Percentiles rank a stretch among this genome's conserved stretches.
Conservation (phyloP, 2,888 invertebrate species). For the Spisula subtruncata region DNA sequence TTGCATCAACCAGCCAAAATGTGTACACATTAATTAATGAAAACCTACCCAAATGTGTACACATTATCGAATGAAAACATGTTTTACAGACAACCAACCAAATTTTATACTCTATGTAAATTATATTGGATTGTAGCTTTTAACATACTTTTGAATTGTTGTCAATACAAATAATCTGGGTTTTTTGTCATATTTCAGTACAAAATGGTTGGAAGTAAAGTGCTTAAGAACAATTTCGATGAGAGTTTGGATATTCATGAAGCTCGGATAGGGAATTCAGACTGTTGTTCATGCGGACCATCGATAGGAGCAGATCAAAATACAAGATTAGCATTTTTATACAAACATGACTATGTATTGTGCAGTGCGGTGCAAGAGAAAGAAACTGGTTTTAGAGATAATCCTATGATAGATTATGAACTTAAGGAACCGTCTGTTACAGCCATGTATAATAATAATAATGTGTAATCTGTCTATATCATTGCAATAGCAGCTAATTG, state of each 20-base stretch:
- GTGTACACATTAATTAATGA: too few species aligned
- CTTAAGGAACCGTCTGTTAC: neutral
- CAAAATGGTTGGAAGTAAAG: neutral
- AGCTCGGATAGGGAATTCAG: neutral
- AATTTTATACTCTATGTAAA: neutral
- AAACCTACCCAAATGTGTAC: too few species aligned
- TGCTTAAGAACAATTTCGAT: neutral
- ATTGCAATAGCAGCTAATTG: neutral
- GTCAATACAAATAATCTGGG: neutral
- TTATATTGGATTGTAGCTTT: neutral
- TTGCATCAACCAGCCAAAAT: too few species aligned
- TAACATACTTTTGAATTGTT: too few species aligned
- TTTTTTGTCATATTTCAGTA: neutral
- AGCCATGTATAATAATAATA: neutral
- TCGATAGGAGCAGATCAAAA: neutral
- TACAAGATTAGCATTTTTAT: neutral
- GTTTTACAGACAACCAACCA: too few species aligned
- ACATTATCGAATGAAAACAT: too few species aligned
- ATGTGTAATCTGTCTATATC: neutral
- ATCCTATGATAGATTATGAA: neutral
- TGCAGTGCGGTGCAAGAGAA: neutral
- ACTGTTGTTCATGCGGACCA: neutral
- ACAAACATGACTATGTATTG: neutral
- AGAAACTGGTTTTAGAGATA: neutral
- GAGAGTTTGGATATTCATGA: neutral